These are phyloP conservation scores for Caloenas nicobarica DNA, from an alignment of 2,113 vertebrate genomes.

Conservation along the genomic window DNA sequence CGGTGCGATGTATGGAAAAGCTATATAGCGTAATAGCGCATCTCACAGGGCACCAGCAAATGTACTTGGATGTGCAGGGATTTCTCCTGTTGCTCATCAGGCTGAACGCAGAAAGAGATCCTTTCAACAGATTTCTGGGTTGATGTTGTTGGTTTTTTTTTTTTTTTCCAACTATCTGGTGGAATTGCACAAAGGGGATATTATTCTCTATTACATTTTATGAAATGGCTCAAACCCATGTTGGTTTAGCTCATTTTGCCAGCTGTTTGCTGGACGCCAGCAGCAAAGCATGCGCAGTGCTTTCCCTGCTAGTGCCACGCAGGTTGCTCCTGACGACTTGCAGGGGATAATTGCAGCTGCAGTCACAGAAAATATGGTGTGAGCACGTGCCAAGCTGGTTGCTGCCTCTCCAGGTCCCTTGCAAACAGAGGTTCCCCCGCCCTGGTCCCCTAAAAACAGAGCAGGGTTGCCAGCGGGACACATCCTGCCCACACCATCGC, in stretches of 20 bases:
- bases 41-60: rapidly evolving
- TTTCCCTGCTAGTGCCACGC: background rate
- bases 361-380: rapidly evolving
- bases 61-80: rapidly evolving
- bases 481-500: background rate
- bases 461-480: rapidly evolving
- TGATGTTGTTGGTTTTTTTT: too few species aligned
- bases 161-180: background rate
- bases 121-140: background rate
- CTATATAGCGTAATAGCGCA: rapidly evolving
- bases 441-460: background rate
- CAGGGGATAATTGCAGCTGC: background rate
- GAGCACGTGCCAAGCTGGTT: rapidly evolving
- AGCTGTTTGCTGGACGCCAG: background rate
- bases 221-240: background rate
- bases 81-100: background rate
- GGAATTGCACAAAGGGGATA: constrained; percentile 3
- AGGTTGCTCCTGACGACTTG: background rate
- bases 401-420: background rate
- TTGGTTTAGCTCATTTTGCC: background rate
- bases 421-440: background rate
- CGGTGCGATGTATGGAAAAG: rapidly evolving
- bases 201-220: constrained; percentile 1
- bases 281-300: background rate
- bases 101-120: background rate